Evolutionary conservation across 2,797 vertebrate species (phyloP).

Genomic region (Chelidonichthys spinosus): DNA sequence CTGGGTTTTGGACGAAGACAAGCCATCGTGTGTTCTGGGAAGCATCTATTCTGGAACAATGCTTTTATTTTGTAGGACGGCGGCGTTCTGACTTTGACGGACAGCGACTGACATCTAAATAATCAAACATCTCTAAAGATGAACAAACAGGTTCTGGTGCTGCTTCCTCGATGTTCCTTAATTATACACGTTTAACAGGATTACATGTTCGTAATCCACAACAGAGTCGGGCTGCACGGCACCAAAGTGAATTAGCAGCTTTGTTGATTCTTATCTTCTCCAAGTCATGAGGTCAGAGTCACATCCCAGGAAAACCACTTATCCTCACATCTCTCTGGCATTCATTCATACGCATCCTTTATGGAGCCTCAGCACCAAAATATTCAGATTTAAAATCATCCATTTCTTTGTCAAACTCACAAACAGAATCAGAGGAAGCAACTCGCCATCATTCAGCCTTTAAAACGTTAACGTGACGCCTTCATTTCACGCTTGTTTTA

Average conservation of each 20-base stretch:
- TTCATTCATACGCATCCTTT: not conserved
- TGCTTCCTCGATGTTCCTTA: slow-evolving; percentile 37
- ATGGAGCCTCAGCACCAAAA: too few relatives aligned
- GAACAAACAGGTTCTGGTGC: not conserved
- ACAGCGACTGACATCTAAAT: too few relatives aligned
- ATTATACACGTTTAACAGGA: slow-evolving; percentile 61
- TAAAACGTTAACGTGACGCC: slow-evolving; percentile 3
- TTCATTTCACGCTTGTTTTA: not conserved
- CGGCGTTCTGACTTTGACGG: too few relatives aligned
- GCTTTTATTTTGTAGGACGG: slow-evolving; percentile 5
- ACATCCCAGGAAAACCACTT: slow-evolving; percentile 15
- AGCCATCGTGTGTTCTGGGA: not conserved
- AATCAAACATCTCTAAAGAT: not conserved
- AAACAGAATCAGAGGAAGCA: not conserved
- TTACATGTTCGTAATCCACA: slow-evolving; percentile 65
- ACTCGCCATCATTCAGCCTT: too few relatives aligned
- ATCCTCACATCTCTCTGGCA: slow-evolving; percentile 25
- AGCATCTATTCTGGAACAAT: slow-evolving; percentile 8
- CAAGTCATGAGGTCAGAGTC: slow-evolving; percentile 49
- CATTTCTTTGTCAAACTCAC: not conserved
- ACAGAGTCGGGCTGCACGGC: slow-evolving; percentile 51
- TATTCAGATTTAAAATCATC: not conserved
- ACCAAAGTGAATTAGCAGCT: slow-evolving; percentile 62
- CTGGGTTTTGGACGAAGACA: not conserved
- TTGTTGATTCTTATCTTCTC: slow-evolving; percentile 63